Base-by-base conservation (phyloP, 2,797 vertebrate species). In the Decapterus maruadsi region DNA sequence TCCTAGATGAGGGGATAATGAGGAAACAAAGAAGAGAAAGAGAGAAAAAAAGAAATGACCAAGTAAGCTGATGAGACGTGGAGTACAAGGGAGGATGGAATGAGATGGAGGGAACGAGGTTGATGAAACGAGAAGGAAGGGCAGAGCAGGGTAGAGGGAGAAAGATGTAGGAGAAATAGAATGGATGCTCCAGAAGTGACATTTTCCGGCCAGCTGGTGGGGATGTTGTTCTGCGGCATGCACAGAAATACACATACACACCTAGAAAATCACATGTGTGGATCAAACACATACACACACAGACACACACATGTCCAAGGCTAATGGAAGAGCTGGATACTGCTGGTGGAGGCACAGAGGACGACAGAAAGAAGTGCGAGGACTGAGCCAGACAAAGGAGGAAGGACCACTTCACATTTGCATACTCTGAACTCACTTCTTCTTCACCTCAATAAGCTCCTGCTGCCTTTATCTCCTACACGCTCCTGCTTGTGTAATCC, bases 131-230 rank as follows among this genome's bases (percentile, higher is more conserved):
- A 61, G 59, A 14, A 6, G 11, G 6, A 38, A 12, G 43, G 29
- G n/a, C 20, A 12, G 20, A 26, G n/a, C 0, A 31, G 1, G 8
- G 5, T 13, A 43, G 17, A 10, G 38, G 10, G 38, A 11, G 38
- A 40, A 14, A 19, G 19, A 16, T 0, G 20, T 53, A 12, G 26
- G 38, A 40, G 2, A 36, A 34, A 5, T 34, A 45, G 11, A 45
- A 31, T 19, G 36, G 6, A 19, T 14, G 31, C 16, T 9, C 0
- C 1, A 16, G 36, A 43, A 10, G 73, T 54, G 80, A 17, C 85
- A 56, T 50, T 43, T 55, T 26, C n/a, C 38, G 2, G 58, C 88
- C 88, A 77, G 79, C 20, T 71, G 83, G 88, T 79, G 88, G 81
- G 6, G 85, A 70, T 88, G 75, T 90, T 86, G 82, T 55, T 63